phyloP scores from a whole-genome alignment of 2,888 invertebrate genomes.

The Heliconius cydno region DNA sequence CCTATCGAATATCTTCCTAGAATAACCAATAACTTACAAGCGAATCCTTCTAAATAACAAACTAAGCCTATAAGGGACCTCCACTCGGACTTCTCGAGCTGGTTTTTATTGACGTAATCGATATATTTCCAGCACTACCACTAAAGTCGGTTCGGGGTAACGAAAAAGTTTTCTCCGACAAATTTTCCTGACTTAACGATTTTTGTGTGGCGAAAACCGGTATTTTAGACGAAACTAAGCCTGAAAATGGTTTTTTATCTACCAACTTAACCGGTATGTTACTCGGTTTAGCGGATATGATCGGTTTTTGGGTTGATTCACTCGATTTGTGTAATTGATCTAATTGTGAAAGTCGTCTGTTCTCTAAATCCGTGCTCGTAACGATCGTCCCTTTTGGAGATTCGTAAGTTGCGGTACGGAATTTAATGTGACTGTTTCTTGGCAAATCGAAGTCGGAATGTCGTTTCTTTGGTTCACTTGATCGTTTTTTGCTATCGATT shows the following conservation, averaged over 20 bases:
- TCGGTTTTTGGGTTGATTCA: conserved; percentile 68
- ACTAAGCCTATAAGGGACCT: conserved; percentile 60
- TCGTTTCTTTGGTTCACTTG: conserved; percentile 78
- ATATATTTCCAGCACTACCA: conserved; percentile 76
- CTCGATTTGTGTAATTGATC: conserved; percentile 72
- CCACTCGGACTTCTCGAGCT: conserved; percentile 83
- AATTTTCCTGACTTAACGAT: conserved; percentile 79
- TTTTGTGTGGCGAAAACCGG: conserved; percentile 79
- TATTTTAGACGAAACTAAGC: conserved; percentile 77
- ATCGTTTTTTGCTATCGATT: conserved; percentile 69
- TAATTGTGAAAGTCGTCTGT: conserved; percentile 82
- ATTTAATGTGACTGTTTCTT: conserved; percentile 84
- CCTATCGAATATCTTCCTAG: conserved; percentile 22
- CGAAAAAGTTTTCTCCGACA: conserved; percentile 70
- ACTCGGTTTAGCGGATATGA: conserved; percentile 74
- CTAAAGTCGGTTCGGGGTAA: conserved; percentile 72
- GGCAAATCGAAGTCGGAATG: conserved; percentile 81
- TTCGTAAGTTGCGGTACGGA: conserved; percentile 86
- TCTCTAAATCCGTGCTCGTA: conserved; percentile 79
- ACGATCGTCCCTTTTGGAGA: conserved; percentile 82
- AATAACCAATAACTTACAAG: conserved; percentile 19
- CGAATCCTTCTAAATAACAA: conserved; percentile 26
- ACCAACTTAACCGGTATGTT: conserved; percentile 75
- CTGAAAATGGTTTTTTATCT: conserved; percentile 64
- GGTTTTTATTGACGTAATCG: conserved; percentile 85